phyloP scores from a whole-genome alignment of 2,888 invertebrate genomes.

The Rhimphoctona megacephalus region DNA sequence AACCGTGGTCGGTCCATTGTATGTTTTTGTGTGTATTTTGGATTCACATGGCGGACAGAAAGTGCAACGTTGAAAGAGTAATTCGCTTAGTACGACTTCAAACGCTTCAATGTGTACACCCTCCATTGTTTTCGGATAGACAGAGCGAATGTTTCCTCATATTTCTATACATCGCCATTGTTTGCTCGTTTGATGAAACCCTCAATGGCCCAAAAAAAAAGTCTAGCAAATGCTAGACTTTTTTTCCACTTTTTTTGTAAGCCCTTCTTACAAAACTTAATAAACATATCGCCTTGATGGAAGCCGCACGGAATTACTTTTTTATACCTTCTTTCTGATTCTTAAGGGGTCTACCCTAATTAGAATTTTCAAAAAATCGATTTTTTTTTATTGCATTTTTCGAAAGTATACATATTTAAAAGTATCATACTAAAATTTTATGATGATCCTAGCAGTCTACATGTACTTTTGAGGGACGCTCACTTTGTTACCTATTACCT shows the following conservation, averaged over 20 bases:
- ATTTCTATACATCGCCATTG: slow-evolving; percentile 13
- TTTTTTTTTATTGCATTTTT: too few species aligned
- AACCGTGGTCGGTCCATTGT: slow-evolving; percentile 53
- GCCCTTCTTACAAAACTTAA: not conserved
- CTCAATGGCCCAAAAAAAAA: slow-evolving; percentile 11
- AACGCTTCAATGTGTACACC: slow-evolving; percentile 56
- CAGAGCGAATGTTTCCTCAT: slow-evolving; percentile 65
- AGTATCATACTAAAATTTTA: too few species aligned
- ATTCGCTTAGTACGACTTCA: slow-evolving; percentile 76
- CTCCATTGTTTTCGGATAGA: slow-evolving; percentile 78
- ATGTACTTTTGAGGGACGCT: too few species aligned
- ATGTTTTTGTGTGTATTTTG: slow-evolving; percentile 35
- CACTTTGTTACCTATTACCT: too few species aligned
- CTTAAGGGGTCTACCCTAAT: too few species aligned
- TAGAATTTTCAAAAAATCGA: too few species aligned
- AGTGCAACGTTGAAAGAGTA: slow-evolving; percentile 75
- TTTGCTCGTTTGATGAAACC: slow-evolving; percentile 24
- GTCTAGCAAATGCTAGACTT: too few species aligned
- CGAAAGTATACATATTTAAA: too few species aligned
- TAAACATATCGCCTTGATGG: not conserved
- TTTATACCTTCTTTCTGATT: not conserved
- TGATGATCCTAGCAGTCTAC: too few species aligned
- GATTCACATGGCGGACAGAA: slow-evolving; percentile 7
- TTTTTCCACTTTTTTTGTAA: not conserved
- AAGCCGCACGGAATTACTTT: not conserved